Base-by-base conservation (phyloP, 1,140 invertebrate genomes). In the Mylabris phalerata region DNA sequence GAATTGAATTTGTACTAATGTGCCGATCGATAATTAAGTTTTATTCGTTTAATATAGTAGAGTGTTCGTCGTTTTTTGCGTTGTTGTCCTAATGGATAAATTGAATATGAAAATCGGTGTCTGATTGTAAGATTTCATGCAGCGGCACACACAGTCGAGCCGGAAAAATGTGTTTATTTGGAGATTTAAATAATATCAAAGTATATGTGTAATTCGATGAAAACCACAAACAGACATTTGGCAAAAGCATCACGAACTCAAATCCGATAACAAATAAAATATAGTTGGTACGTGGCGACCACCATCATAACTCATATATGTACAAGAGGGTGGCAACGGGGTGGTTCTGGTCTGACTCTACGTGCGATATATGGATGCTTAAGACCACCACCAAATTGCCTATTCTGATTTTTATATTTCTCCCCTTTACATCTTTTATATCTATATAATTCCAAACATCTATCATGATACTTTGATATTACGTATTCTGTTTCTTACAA, bases 201-300 rank as follows among this genome's bases (percentile, higher is more conserved):
- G 54, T 32, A 48, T 67, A 63, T 63, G 64, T 66, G 61, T 67
- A 67, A 69, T 69, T 67, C 67, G 65, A 69, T 69, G 67, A 67
- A 69, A 69, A 69, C 63, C 65, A 54, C 67, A 69, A 67, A 65
- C 65, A 66, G 65, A 65, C 67, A 70, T 71, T 72, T 67, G 69
- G 72, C 63, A 72, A 67, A 72, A 70, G 50, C 65, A 63, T 71
- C 71, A 73, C 72, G 72, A 70, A 71, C 69, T 64, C 60, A 57
- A 69, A 68, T 68, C 68, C 71, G 72, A 73, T 73, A 73, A 71
- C 72, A 72, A 73, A 73, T 73, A 73, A 73, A 73, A 73, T 72
- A 73, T 73, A 67, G 72, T 70, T 61, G 55, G 69, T 50, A 73
- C 72, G 72, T 73, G 72, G 67, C 68, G 65, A 69, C 71, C 67